Conservation (phyloP, 2,888 invertebrate genomes). For the Ectobius pallidus region DNA sequence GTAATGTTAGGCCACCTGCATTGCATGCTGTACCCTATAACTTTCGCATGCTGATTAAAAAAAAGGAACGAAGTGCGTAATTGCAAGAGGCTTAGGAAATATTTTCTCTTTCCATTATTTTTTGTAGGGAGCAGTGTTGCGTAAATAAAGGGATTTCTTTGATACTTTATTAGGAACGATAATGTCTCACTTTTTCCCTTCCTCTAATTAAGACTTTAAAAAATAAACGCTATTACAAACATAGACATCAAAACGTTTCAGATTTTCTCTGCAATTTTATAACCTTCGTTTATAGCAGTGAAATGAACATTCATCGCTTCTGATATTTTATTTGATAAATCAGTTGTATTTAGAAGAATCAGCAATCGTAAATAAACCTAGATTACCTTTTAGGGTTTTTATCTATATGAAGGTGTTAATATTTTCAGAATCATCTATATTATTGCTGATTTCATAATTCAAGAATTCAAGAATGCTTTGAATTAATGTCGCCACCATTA, state of each 20-base stretch:
- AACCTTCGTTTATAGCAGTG: too few relatives aligned
- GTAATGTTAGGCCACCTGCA: conserved; percentile 32
- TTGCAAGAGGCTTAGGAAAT: conserved; percentile 29
- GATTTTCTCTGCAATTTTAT: neutral
- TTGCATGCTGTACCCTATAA: conserved; percentile 30
- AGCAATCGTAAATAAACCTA: too few relatives aligned
- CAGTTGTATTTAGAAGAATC: too few relatives aligned
- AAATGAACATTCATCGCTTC: too few relatives aligned
- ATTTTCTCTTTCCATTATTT: conserved; percentile 19
- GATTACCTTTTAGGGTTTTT: too few relatives aligned
- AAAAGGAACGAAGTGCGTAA: conserved; percentile 22
- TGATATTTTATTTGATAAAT: too few relatives aligned
- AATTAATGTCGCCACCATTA: too few relatives aligned
- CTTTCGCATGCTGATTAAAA: conserved; percentile 35
- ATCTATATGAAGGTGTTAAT: too few relatives aligned
- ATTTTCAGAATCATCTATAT: too few relatives aligned
- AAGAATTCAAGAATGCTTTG: too few relatives aligned
- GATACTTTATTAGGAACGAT: conserved; percentile 16
- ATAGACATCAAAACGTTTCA: neutral
- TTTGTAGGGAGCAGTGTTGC: neutral
- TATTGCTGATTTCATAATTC: too few relatives aligned
- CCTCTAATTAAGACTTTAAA: neutral
- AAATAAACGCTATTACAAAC: too few relatives aligned
- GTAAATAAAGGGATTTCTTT: conserved; percentile 28
- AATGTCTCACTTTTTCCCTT: neutral